Evolutionary conservation across 2,113 vertebrate genomes (phyloP).

Genomic region (Ancistrus triradiatus): DNA sequence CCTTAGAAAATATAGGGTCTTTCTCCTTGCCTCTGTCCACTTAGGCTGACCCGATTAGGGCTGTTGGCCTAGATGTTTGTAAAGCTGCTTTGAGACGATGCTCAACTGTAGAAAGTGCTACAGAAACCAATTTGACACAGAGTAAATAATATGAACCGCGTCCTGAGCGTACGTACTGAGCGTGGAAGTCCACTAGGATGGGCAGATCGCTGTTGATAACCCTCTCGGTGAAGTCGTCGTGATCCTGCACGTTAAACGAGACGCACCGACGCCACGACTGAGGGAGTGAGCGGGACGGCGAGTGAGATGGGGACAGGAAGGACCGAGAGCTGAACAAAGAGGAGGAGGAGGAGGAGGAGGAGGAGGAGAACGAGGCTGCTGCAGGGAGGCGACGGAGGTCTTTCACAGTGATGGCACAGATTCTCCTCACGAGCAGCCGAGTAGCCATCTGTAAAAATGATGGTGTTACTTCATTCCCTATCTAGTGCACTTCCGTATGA

Average conservation of each 20-base stretch:
- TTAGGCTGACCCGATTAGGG: too few species aligned
- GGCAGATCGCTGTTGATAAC: constrained; percentile 89
- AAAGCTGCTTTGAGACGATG: too few species aligned
- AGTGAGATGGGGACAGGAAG: constrained; percentile 48
- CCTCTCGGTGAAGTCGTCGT: constrained; percentile 86
- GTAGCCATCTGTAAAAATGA: constrained; percentile 97
- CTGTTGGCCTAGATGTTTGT: too few species aligned
- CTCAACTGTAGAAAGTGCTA: too few species aligned
- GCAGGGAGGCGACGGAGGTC: constrained; percentile 47
- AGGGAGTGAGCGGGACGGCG: constrained; percentile 31
- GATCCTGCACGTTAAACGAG: constrained; percentile 89
- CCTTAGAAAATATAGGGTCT: too few species aligned
- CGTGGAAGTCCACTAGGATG: constrained; percentile 90
- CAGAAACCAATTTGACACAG: too few species aligned
- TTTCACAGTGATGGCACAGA: constrained; percentile 59
- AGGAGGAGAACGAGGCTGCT: not conserved
- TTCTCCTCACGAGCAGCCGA: constrained; percentile 68
- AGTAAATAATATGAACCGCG: too few species aligned
- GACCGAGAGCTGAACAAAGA: constrained; percentile 14
- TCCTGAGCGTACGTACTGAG: constrained; percentile 78
- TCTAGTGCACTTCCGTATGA: too few species aligned
- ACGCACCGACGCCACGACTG: constrained; percentile 46
- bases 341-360: constrained; percentile 38
- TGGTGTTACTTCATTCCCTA: too few species aligned
- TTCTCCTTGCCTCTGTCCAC: too few species aligned